phyloP scores from a whole-genome alignment of 1,140 invertebrate species.

The Aphidius ervi region DNA sequence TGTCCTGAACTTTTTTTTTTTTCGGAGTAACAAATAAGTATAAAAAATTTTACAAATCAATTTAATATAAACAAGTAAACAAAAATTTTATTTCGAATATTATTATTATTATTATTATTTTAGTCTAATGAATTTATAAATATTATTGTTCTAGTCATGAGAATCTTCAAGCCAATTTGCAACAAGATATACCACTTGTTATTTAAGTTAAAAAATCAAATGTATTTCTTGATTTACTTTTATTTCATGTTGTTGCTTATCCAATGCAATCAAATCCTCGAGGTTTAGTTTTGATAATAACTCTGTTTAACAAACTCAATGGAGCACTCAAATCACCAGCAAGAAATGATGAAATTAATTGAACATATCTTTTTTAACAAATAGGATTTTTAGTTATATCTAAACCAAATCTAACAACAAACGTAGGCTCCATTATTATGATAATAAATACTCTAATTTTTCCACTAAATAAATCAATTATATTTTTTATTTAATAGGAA shows the following conservation, averaged over 20 bases:
- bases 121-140: neutral
- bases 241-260: slow-evolving; percentile 40
- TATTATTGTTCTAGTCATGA: slow-evolving; percentile 13
- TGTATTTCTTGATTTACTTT: slow-evolving; percentile 34
- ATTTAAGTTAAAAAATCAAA: slow-evolving; percentile 42
- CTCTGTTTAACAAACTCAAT: slow-evolving; percentile 52
- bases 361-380: slow-evolving; percentile 51
- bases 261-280: slow-evolving; percentile 54
- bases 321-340: slow-evolving; percentile 48
- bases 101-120: slow-evolving; percentile 10
- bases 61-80: too few species aligned
- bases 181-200: slow-evolving; percentile 26
- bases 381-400: slow-evolving; percentile 55
- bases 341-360: slow-evolving; percentile 50
- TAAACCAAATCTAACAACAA: slow-evolving; percentile 44
- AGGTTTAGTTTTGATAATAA: slow-evolving; percentile 58
- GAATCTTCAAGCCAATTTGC: slow-evolving; percentile 22
- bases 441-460: too few species aligned
- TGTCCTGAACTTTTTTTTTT: too few species aligned
- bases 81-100: too few species aligned
- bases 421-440: slow-evolving; percentile 27
- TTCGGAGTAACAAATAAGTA: too few species aligned
- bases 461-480: neutral
- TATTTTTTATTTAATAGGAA: slow-evolving; percentile 32
- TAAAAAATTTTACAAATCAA: too few species aligned